Conservation (phyloP, 1,140 invertebrate genomes). For the Acromyrmex charruanus region DNA sequence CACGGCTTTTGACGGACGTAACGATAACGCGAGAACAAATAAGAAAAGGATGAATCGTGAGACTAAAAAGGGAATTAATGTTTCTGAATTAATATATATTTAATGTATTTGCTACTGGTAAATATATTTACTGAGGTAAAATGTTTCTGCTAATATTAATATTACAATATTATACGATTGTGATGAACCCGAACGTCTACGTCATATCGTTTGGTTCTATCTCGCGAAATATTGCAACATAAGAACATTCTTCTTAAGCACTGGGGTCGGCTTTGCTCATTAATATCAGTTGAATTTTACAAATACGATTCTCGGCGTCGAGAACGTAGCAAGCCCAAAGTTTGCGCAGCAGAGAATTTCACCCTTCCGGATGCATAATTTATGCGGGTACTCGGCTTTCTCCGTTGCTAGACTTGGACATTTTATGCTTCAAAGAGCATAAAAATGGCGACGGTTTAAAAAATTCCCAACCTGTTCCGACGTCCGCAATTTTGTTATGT, state of each 20-base stretch:
- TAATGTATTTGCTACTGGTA: neutral
- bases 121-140: neutral
- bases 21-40: neutral
- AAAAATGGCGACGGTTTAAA: conserved; percentile 62
- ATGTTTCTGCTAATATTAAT: neutral
- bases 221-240: conserved; percentile 3
- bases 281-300: conserved; percentile 61
- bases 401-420: conserved; percentile 58
- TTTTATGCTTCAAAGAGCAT: conserved; percentile 67
- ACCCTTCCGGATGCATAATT: conserved; percentile 60
- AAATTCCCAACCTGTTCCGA: conserved; percentile 29
- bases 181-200: neutral
- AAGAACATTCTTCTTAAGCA: conserved; percentile 39
- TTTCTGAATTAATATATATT: neutral
- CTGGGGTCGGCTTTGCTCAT: conserved; percentile 43
- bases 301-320: conserved; percentile 46
- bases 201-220: neutral
- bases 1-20: neutral
- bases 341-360: conserved; percentile 55
- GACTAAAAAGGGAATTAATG: neutral
- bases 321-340: conserved; percentile 39
- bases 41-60: neutral
- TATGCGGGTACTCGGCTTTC: conserved; percentile 64
- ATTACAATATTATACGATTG: neutral
- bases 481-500: conserved; percentile 40